A percentile compares a stretch with the other conserved stretches of the same genome.
phyloP scores from a whole-genome alignment of 2,888 invertebrate species.

The Trilocha varians region DNA sequence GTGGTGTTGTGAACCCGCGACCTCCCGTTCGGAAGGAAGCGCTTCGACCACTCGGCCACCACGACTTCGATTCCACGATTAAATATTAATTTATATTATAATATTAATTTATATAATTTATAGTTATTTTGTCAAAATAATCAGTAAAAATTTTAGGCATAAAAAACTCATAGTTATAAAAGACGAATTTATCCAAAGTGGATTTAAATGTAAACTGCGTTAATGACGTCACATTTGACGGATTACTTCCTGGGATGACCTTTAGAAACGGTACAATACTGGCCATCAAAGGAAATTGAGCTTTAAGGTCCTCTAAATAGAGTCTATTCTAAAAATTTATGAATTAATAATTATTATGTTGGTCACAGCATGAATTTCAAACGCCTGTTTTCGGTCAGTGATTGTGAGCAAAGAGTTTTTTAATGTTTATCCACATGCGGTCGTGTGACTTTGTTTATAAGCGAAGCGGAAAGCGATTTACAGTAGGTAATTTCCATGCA shows the following conservation, averaged over 20 bases:
- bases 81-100: too few relatives aligned
- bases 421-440: conserved; percentile 11
- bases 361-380: not conserved
- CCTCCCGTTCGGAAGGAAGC: too few relatives aligned
- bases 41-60: too few relatives aligned
- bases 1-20: too few relatives aligned
- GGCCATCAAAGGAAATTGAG: not conserved
- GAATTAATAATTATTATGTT: conserved; percentile 2
- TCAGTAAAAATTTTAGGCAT: too few relatives aligned
- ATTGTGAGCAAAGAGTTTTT: not conserved
- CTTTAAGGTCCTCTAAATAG: not conserved
- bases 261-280: conserved; percentile 7
- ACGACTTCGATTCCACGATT: too few relatives aligned
- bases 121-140: too few relatives aligned
- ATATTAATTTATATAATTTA: too few relatives aligned
- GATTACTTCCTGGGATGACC: conserved; percentile 38
- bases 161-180: conserved; percentile 16
- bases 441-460: conserved; percentile 1
- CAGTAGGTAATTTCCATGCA: too few relatives aligned
- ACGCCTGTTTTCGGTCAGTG: not conserved
- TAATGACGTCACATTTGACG: conserved; percentile 39
- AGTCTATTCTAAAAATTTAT: conserved; percentile 4
- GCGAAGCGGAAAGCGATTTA: not conserved
- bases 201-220: conserved; percentile 45
- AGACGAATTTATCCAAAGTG: conserved; percentile 27